phyloP scores from a whole-genome alignment of 2,113 vertebrate genomes.

The Saimiri boliviensis region DNA sequence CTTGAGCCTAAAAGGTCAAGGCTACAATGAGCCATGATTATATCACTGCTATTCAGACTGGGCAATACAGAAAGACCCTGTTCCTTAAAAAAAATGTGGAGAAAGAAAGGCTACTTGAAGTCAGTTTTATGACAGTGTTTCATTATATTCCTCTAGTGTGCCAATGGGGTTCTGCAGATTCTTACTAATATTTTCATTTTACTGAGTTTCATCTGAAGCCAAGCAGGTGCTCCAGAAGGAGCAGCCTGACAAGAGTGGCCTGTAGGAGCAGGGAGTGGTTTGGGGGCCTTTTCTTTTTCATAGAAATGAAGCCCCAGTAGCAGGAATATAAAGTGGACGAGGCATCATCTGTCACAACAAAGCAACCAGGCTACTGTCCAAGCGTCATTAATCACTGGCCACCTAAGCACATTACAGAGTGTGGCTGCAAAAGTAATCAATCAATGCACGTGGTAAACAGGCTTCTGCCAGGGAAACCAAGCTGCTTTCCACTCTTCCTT shows the following conservation, averaged over 20 bases:
- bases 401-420: constrained; percentile 67
- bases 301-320: not conserved
- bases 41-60: not conserved
- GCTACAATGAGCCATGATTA: no score
- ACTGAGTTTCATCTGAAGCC: not conserved
- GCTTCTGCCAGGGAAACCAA: constrained; percentile 59
- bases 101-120: not conserved
- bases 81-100: not conserved
- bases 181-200: not conserved
- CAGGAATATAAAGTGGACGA: constrained; percentile 42
- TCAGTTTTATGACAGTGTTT: not conserved
- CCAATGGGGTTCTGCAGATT: not conserved
- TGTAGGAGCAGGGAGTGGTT: not conserved
- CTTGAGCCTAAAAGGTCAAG: no score
- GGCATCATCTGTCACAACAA: constrained; percentile 62
- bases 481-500: constrained; percentile 47
- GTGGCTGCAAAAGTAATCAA: constrained; percentile 62
- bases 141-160: not conserved
- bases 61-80: not conserved
- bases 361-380: constrained; percentile 62
- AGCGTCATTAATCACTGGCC: constrained; percentile 72
- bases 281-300: not conserved
- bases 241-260: fast-evolving
- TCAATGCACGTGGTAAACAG: constrained; percentile 59
- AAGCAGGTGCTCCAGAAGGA: not conserved